Conservation (phyloP, 2,888 invertebrate genomes). For the Eupithecia vulgata region DNA sequence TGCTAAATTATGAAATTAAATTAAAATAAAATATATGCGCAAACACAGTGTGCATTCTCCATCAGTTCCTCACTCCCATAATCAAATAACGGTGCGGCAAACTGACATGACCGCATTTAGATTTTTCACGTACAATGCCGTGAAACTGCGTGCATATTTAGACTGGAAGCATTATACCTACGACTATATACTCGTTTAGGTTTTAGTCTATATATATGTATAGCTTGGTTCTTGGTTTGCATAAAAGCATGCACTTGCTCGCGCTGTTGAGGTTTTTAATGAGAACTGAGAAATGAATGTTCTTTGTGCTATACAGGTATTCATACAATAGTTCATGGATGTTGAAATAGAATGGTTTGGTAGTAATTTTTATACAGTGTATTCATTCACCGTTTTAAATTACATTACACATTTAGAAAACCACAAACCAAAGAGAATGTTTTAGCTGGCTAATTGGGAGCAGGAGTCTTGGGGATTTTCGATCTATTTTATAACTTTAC, state of each 20-base stretch:
- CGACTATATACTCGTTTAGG: neutral
- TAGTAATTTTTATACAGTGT: too few species aligned
- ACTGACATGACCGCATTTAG: neutral
- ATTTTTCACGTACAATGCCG: neutral
- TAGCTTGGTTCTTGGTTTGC: conserved; percentile 23
- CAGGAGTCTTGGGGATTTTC: neutral
- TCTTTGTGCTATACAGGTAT: conserved; percentile 24
- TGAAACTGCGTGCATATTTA: neutral
- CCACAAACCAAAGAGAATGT: neutral
- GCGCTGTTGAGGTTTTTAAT: conserved; percentile 31
- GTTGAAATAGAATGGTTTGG: conserved; percentile 6
- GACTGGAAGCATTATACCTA: neutral
- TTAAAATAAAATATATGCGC: too few species aligned
- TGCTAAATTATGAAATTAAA: too few species aligned
- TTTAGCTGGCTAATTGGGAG: neutral
- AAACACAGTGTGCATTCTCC: neutral
- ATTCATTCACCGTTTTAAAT: neutral
- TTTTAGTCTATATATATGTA: conserved; percentile 14
- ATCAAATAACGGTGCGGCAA: neutral
- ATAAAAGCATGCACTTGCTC: conserved; percentile 27
- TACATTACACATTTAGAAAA: neutral
- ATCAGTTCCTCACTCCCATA: neutral
- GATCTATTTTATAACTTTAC: neutral
- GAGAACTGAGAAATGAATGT: conserved; percentile 25
- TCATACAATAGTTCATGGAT: conserved; percentile 19